Base-by-base conservation (phyloP, 2,797 vertebrate species). In the Vespertilio murinus region DNA sequence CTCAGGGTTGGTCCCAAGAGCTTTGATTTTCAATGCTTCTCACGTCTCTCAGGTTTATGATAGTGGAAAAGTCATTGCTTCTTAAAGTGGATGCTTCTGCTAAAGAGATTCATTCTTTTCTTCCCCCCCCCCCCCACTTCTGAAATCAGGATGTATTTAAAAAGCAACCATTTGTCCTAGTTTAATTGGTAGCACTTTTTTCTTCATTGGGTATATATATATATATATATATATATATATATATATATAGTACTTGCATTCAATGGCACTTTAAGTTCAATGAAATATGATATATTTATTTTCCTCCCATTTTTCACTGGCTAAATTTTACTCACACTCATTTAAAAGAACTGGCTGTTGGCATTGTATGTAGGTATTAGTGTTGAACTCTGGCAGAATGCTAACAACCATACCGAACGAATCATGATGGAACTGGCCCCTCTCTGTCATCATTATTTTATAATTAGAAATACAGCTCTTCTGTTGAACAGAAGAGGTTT, bases 381-480 rank as follows among this genome's bases (percentile, higher is more conserved):
- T 47, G 54, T 49, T 75, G 59, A 88, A 93, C 87, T 45, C 40
- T 85, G 74, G 59, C 82, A 92, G 81, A 94, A 88, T 86, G 56
- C 81, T 86, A 88, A 88, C 87, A 87, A 73, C 59, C 42, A 14
- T 61, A 82, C 35, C 20, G 70, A 90, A n/a, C 20, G 70, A 90
- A n/a, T 94, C 77, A 45, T 35, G 61, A 88, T 61, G 52, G 90
- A 91, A 70, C 64, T 56, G 87, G 87, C 75, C 77, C 8, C 16
- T 83, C 96, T 94, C 91, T 93, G 64, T 73, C 8, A 89, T 91
- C 87, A 4, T 85, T 91, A 92, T 87, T 95, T 96, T 96, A 96
- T 87, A 91, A 70, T 90, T 97, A 93, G 84, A 95, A 97, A 97
- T 92, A 0, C 61, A 92, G 96, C 86, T 90, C 84, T 73, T 40